Evolutionary conservation across 2,888 invertebrate genomes (phyloP), one percentile per base, ranked within the genome.

Genomic region (Carabus problematicus): DNA sequence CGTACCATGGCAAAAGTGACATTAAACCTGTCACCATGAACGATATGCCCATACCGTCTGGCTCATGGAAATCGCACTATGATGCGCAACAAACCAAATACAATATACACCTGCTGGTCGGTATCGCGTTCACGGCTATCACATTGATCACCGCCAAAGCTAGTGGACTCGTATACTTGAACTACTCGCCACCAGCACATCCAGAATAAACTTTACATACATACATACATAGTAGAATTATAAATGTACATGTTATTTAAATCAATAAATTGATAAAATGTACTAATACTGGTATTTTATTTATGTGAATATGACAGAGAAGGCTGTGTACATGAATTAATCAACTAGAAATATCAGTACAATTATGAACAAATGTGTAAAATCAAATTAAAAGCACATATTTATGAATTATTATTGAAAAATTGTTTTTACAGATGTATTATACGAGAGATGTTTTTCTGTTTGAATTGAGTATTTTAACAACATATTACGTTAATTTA

Each of bases 21-120:
- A 43, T 73, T 12, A 72, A 71, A 67, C 16, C 7, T 18, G 72
- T 86, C 1, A 87, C 87, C 9, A 89, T 92, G 88, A 89, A 93
- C 75, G 93, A 94, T 78, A 80, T 93, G 78, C 92, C 93, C 0
- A 84, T 89, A 60, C 94, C 94, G 0, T 82, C 84, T 70, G 94
- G 94, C 66, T 89, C 90, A 18, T 95, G 94, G 93, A 84, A 92
- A 78, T 86, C 89, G 63, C 80, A 86, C 56, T 76, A 92, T 76
- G 86, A 88, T 64, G 85, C 87, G 41, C 85, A 85, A 71, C 91
- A 94, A 78, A 82, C 86, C 72, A 87, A 85, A 76, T 91, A 90
- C 84, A 94, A 93, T 76, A 79, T 85, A 8, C 83, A 87, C 11
- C 84, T 95, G 59, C 74, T 84, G 8, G 75, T 84, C 59, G 93